Evolutionary conservation across 2,888 invertebrate genomes (phyloP).

Genomic region (Gonocerus acuteangulatus): DNA sequence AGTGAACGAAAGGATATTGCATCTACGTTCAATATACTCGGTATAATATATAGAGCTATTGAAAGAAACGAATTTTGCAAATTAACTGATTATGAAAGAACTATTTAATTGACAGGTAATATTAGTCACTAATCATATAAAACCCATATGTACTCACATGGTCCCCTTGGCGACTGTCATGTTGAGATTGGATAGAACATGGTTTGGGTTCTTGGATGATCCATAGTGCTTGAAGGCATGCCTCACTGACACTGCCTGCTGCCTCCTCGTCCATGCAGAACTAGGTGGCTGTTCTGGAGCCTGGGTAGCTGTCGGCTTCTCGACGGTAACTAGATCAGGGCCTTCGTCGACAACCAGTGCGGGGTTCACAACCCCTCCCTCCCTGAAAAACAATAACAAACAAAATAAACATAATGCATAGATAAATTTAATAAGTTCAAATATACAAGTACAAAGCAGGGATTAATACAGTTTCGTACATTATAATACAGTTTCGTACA

Average conservation of each 20-base stretch:
- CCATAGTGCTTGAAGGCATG: conserved; percentile 87
- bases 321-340: conserved; percentile 30
- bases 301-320: conserved; percentile 26
- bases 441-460: background rate
- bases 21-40: too few species aligned
- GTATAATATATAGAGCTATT: too few species aligned
- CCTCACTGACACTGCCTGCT: conserved; percentile 79
- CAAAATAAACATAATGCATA: too few species aligned
- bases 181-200: conserved; percentile 78
- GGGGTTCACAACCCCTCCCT: conserved; percentile 36
- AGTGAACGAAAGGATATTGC: too few species aligned
- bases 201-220: conserved; percentile 75
- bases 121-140: too few species aligned
- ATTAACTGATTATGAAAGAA: too few species aligned
- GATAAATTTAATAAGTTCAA: background rate
- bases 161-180: conserved; percentile 92
- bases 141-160: conserved; percentile 78
- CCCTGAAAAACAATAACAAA: conserved; percentile 29
- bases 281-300: conserved; percentile 44
- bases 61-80: too few species aligned
- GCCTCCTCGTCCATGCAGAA: conserved; percentile 59
- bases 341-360: conserved; percentile 33
- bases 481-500: background rate
- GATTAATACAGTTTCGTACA: background rate
- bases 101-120: too few species aligned